These are phyloP conservation scores for Calliphora vomitoria DNA, from an alignment of 2,888 invertebrate genomes.

Conservation along the genomic window DNA sequence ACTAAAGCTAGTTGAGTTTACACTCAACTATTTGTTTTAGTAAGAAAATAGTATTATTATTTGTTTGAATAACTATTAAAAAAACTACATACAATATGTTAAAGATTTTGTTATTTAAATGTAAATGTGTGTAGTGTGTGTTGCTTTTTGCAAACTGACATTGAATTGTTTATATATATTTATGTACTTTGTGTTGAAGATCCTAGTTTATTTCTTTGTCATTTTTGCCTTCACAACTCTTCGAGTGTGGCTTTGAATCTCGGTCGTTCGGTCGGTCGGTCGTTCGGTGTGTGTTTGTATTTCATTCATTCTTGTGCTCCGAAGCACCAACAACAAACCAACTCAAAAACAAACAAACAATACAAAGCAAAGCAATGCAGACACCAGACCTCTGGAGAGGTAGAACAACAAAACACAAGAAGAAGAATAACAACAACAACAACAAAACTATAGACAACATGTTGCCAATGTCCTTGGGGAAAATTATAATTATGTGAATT, in stretches of 20 bases:
- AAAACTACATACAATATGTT: too few species aligned
- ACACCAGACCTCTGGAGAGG: conserved; percentile 41
- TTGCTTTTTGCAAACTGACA: too few species aligned
- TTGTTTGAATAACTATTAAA: too few species aligned
- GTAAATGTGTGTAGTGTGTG: background rate
- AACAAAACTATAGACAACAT: conserved; percentile 71
- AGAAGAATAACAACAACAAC: conserved; percentile 37
- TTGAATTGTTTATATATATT: background rate
- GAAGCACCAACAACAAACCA: conserved; percentile 45
- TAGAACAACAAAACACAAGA: conserved; percentile 15
- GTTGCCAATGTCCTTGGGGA: conserved; percentile 73
- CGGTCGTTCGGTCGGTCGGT: background rate
- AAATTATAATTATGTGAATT: conserved; percentile 70
- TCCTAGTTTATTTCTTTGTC: conserved; percentile 14
- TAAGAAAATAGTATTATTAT: too few species aligned
- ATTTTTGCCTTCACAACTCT: background rate
- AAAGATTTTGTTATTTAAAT: background rate
- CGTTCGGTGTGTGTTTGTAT: background rate
- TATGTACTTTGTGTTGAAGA: background rate
- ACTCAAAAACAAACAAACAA: conserved; percentile 47
- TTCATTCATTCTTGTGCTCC: conserved; percentile 31
- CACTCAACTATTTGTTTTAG: too few species aligned
- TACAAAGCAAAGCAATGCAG: conserved; percentile 51
- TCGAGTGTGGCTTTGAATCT: conserved; percentile 11
- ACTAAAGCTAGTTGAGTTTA: too few species aligned